A percentile compares a stretch with the other conserved stretches of the same genome.
These are phyloP conservation scores for Sceloporus tristichus DNA, from an alignment of 2,113 vertebrate genomes.

Conservation along the genomic window DNA sequence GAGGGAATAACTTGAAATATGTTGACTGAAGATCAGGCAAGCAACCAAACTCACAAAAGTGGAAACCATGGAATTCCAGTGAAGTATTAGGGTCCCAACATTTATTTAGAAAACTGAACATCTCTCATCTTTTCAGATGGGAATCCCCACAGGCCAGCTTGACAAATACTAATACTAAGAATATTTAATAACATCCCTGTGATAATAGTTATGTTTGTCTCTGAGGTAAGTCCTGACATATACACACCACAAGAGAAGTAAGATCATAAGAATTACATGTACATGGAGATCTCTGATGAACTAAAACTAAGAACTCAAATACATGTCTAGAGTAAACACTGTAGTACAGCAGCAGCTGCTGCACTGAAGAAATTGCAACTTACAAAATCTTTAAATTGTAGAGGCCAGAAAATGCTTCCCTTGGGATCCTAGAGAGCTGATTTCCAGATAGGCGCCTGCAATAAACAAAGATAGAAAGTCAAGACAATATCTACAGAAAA, in stretches of 20 bases:
- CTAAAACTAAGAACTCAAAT: background rate
- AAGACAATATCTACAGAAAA: background rate
- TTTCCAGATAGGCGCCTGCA: slow-evolving; percentile 94
- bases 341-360: background rate
- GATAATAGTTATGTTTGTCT: background rate
- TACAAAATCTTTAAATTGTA: slow-evolving; percentile 94
- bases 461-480: slow-evolving; percentile 47
- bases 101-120: background rate
- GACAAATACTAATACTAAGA: slow-evolving; percentile 4
- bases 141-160: background rate
- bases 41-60: background rate
- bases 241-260: background rate
- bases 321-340: background rate
- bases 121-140: background rate
- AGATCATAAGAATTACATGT: background rate
- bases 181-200: background rate
- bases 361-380: slow-evolving; percentile 70
- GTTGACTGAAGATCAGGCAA: background rate
- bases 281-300: background rate
- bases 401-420: slow-evolving; percentile 88
- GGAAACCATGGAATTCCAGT: background rate
- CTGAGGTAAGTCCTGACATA: background rate
- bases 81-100: background rate
- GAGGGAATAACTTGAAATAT: background rate
- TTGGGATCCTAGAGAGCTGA: slow-evolving; percentile 90